Base-by-base conservation (phyloP, 2,888 invertebrate species). In the Malthinus seriepunctatus region DNA sequence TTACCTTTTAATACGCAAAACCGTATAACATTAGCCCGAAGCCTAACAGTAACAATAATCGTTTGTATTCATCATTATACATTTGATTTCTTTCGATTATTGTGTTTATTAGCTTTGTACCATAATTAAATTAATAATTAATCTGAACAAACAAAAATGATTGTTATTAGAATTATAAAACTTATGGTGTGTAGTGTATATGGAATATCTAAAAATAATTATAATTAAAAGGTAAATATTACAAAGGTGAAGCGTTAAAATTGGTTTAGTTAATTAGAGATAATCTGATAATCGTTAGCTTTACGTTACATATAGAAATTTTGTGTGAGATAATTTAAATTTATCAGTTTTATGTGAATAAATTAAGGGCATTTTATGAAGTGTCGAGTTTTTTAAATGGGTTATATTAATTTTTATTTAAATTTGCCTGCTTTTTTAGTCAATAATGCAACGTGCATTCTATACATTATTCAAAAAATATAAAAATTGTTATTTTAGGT, bases 191-290 rank as follows among this genome's bases (percentile, higher is more conserved):
- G 12, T 42, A 15, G 0, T 15, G 39, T 9, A 23, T 15, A 12
- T 15, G 15, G 14, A 15, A 15, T 42, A 42, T 42, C 23, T 42
- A 23, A 12, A 42, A 42, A 15, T 42, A 42, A 15, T 39, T 42
- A 15, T 42, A 42, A 42, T 42, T 42, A 42, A 42, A 42, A 15
- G 39, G 11, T 42, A 42, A 42, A 42, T 42, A 42, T 15, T 42
- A 42, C 15, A 42, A 42, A 42, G 39, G 39, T 42, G 39, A 42
- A 42, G 11, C 39, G 39, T 42, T 42, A 42, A 42, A 42, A 42
- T 42, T 42, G 39, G 39, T 42, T 42, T 42, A 42, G 39, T 42
- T 42, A 42, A 42, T 42, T 42, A 42, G 39, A 42, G 39, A 42
- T 42, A 42, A 42, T 42, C 39, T 42, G 39, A 42, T 42, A 42